phyloP scores from a whole-genome alignment of 2,797 vertebrate genomes.

The Champsocephalus gunnari region DNA sequence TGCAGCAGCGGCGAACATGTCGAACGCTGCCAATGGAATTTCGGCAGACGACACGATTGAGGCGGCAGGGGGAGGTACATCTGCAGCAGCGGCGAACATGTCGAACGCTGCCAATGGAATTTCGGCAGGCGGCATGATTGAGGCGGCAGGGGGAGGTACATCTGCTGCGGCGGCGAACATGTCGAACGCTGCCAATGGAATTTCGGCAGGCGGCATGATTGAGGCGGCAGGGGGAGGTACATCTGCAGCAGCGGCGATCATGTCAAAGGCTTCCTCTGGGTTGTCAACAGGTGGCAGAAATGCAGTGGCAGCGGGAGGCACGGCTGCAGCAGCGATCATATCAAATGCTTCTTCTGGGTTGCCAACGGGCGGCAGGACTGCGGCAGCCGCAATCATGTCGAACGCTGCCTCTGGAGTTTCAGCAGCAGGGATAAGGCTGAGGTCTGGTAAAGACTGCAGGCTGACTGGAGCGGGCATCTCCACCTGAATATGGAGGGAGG shows the following conservation, averaged over 20 bases:
- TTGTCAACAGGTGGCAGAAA: not conserved
- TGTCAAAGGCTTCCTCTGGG: conserved; percentile 55
- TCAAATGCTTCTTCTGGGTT: not conserved
- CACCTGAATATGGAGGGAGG: conserved; percentile 26
- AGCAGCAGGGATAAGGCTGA: conserved; percentile 12
- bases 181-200: not conserved
- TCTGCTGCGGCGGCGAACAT: conserved; percentile 28
- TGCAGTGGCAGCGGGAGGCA: conserved; percentile 3
- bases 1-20: conserved; percentile 39
- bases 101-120: conserved; percentile 25
- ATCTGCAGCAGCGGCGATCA: conserved; percentile 55
- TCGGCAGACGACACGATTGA: too few relatives aligned
- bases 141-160: not conserved
- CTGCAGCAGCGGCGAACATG: too few relatives aligned
- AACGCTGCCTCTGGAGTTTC: conserved; percentile 47
- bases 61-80: too few relatives aligned
- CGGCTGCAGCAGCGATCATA: conserved; percentile 9
- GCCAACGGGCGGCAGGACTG: not conserved
- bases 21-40: too few relatives aligned
- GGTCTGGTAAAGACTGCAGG: conserved; percentile 45
- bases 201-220: not conserved
- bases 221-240: conserved; percentile 8
- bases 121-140: conserved; percentile 5
- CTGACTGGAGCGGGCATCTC: conserved; percentile 26
- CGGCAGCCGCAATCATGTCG: conserved; percentile 29